These are phyloP conservation scores for Melanostoma mellinum DNA, from an alignment of 2,888 invertebrate species.

Conservation along the genomic window DNA sequence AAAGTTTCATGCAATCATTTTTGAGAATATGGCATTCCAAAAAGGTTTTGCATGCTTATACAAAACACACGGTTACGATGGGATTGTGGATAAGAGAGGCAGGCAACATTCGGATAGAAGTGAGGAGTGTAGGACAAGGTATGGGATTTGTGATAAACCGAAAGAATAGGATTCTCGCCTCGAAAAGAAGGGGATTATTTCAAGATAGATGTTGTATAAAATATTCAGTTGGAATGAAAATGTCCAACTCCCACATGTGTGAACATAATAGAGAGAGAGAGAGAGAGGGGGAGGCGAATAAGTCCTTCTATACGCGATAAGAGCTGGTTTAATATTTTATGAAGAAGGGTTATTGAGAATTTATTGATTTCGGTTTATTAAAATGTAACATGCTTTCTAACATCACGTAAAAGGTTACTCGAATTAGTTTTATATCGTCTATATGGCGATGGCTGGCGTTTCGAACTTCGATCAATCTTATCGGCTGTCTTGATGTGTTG, in stretches of 20 bases:
- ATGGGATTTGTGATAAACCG: not conserved
- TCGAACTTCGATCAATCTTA: constrained; percentile 20
- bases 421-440: constrained; percentile 19
- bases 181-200: constrained; percentile 13
- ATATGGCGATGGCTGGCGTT: not conserved
- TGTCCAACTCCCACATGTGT: constrained; percentile 17
- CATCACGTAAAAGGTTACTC: constrained; percentile 2
- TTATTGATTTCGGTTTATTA: constrained; percentile 32
- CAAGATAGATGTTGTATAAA: constrained; percentile 33
- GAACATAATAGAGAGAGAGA: constrained; percentile 9
- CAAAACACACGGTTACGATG: not conserved
- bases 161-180: too few relatives aligned
- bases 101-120: not conserved
- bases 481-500: constrained; percentile 14
- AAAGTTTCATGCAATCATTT: constrained; percentile 16
- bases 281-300: not conserved
- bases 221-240: constrained; percentile 33
- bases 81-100: not conserved
- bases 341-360: constrained; percentile 16
- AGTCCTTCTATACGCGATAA: too few relatives aligned
- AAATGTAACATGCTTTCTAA: constrained; percentile 29
- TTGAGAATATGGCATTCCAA: not conserved
- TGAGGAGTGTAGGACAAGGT: not conserved
- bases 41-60: constrained; percentile 31
- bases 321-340: constrained; percentile 20